Percentiles rank a stretch among this genome's conserved stretches.
Conservation (phyloP, 2,113 vertebrate species). For the Sylvicapra grimmia region DNA sequence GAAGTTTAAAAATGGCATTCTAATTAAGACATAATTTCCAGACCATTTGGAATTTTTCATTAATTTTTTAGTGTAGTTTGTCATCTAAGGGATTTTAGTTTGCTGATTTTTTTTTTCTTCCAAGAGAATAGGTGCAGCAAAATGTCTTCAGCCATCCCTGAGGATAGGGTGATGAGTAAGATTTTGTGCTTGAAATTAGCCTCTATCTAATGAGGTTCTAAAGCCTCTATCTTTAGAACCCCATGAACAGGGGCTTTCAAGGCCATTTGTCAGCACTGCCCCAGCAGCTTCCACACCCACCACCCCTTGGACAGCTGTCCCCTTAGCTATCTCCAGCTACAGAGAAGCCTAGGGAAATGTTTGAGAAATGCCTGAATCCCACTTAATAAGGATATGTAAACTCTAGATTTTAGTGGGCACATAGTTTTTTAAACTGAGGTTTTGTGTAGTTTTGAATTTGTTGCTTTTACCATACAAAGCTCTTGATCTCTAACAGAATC, state of each 20-base stretch:
- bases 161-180: neutral
- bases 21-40: constrained; percentile 73
- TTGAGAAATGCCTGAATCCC: neutral
- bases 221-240: no score
- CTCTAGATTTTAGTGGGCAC: neutral
- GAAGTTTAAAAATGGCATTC: constrained; percentile 68
- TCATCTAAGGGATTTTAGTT: constrained; percentile 61
- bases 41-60: constrained; percentile 70
- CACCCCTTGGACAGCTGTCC: neutral
- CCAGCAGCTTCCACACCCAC: neutral
- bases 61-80: constrained; percentile 56
- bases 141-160: neutral
- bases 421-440: neutral
- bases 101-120: constrained; percentile 46
- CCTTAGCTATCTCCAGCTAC: neutral
- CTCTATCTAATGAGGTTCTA: no score
- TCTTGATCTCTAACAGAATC: neutral
- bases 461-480: neutral
- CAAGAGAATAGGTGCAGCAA: neutral
- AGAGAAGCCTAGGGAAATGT: neutral
- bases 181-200: neutral
- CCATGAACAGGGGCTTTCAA: neutral
- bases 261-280: neutral
- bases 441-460: neutral
- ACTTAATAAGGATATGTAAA: neutral